Percentiles rank a stretch among this genome's conserved stretches.
phyloP scores from a whole-genome alignment of 2,797 vertebrate genomes.

The Esox lucius region DNA sequence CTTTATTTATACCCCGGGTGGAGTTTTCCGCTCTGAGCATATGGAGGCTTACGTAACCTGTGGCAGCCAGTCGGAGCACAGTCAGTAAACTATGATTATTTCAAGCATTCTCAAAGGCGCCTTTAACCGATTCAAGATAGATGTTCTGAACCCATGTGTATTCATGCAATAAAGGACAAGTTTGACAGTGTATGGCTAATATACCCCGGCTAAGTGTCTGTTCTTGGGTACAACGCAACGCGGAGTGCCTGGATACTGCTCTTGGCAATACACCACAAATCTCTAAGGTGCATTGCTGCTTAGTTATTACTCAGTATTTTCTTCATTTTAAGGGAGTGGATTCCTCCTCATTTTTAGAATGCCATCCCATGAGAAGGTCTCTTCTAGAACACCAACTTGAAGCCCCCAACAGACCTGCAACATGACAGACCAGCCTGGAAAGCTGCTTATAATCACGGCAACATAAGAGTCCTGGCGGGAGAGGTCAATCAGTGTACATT shows the following conservation, averaged over 20 bases:
- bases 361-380: conserved; percentile 45
- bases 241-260: no score
- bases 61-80: conserved; percentile 52
- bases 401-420: conserved; percentile 51
- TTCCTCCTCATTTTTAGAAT: conserved; percentile 1
- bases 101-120: conserved; percentile 50
- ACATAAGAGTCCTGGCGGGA: conserved; percentile 68
- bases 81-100: conserved; percentile 52
- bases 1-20: conserved; percentile 71
- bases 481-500: conserved; percentile 71
- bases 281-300: no score
- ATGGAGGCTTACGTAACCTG: conserved; percentile 66
- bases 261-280: no score
- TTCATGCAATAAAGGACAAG: background rate
- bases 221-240: no score
- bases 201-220: no score
- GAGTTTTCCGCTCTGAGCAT: conserved; percentile 69
- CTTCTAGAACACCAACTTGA: conserved; percentile 43
- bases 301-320: background rate
- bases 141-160: conserved; percentile 25
- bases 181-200: no score
- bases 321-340: background rate
- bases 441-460: conserved; percentile 65
- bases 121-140: conserved; percentile 51
- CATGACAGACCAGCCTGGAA: conserved; percentile 55